Base-by-base conservation (phyloP, 2,797 vertebrate genomes). In the Staurois parvus region DNA sequence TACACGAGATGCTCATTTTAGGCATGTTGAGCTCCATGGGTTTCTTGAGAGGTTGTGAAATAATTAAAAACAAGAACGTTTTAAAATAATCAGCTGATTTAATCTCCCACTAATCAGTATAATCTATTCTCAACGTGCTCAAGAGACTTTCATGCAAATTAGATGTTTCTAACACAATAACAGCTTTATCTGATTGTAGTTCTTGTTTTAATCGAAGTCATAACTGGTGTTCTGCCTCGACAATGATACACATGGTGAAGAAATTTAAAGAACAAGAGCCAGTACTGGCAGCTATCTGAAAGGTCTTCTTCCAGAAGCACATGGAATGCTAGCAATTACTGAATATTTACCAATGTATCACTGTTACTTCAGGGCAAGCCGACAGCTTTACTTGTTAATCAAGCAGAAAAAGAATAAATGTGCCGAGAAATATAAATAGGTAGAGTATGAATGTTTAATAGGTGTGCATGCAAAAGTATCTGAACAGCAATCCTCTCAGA, bases 41-140 rank as follows among this genome's bases (percentile, higher is more conserved):
- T 67, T 56, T 83, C 79, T 0, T 12, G 40, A 82, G 79, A 78
- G 74, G 72, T 66, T 86, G 66, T 48, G 32, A 29, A 56, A 74
- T 87, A 83, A 87, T 87, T 83, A 87, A 83, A 87, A 83, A 79
- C 69, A 87, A 78, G 76, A 87, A 78, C 79, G 77, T 86, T 69
- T 86, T 83, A 86, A 82, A 83, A 59, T 87, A 83, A 87, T 87
- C 85, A 83, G 29, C 62, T 42, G 37, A 72, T 83, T 62, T 86
- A 86, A 86, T 83, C 85, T 83, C 30, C 59, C 42, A 45, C 69
- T 87, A 83, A 87, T 87, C 85, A 87, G 8, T 29, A n/a, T 48
- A 67, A 83, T 87, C 81, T 79, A 68, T 72, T 78, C 67, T 78
- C 69, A 72, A 68, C 59, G 30, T 73, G 68, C 70, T 83, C 85